phyloP scores from a whole-genome alignment of 1,140 invertebrate species.

The Phortica variegata region DNA sequence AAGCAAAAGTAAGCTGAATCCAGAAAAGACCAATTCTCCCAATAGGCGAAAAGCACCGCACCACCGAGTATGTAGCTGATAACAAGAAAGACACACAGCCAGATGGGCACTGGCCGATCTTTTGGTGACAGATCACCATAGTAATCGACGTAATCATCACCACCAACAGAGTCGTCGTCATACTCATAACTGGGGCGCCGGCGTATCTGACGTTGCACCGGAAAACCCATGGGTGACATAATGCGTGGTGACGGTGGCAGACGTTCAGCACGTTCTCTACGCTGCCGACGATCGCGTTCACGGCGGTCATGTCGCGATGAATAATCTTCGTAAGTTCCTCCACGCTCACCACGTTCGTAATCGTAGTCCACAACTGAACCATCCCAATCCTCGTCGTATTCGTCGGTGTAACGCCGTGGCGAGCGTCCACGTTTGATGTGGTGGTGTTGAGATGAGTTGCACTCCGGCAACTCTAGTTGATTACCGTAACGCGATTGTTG shows the following conservation, averaged over 20 bases:
- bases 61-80: constrained; percentile 86
- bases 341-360: not conserved
- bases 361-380: constrained; percentile 18
- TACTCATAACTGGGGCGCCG: constrained; percentile 38
- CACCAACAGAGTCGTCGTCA: constrained; percentile 58
- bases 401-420: constrained; percentile 4
- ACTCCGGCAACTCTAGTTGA: constrained; percentile 44
- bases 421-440: constrained; percentile 7
- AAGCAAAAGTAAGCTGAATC: constrained; percentile 96
- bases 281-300: constrained; percentile 23
- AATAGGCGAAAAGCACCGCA: constrained; percentile 78
- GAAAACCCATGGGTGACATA: constrained; percentile 70
- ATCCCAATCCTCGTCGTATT: constrained; percentile 25
- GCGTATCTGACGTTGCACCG: constrained; percentile 61
- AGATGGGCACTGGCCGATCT: constrained; percentile 78
- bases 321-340: constrained; percentile 37
- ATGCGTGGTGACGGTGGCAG: constrained; percentile 62
- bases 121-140: constrained; percentile 43
- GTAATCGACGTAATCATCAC: constrained; percentile 60
- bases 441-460: constrained; percentile 15
- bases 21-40: constrained; percentile 88
- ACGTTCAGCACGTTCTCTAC: constrained; percentile 30
- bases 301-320: constrained; percentile 23
- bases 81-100: constrained; percentile 86
- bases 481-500: constrained; percentile 46